Evolutionary conservation across 2,113 vertebrate genomes (phyloP).

Genomic region (Actenoides hombroni): DNA sequence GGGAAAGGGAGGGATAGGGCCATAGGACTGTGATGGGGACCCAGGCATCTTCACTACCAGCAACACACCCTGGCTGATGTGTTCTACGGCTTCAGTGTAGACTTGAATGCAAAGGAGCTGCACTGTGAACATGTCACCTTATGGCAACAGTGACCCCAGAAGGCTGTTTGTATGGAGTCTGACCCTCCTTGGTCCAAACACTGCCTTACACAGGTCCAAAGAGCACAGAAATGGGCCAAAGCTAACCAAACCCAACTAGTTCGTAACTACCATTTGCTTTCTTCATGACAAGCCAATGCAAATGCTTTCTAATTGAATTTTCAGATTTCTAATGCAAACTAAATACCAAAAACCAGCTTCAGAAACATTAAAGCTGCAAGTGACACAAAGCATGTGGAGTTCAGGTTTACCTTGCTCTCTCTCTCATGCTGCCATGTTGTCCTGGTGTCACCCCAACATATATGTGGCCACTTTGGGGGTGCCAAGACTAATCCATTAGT

Average conservation of each 20-base stretch:
- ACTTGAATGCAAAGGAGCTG: not conserved
- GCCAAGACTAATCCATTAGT: not conserved
- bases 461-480: not conserved
- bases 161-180: not conserved
- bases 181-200: not conserved
- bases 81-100: not conserved
- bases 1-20: not conserved
- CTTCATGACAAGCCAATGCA: not conserved
- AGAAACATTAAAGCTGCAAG: not conserved
- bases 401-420: not conserved
- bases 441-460: not conserved
- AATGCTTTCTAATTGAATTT: not conserved
- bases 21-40: not conserved
- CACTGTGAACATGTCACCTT: not conserved
- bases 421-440: not conserved
- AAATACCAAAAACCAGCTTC: not conserved
- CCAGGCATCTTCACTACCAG: not conserved
- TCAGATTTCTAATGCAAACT: not conserved
- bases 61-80: accelerated
- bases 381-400: not conserved
- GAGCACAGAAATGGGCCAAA: not conserved
- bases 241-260: not conserved
- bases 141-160: not conserved
- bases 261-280: not conserved
- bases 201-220: not conserved